These are phyloP conservation scores for Bathynomus jamesi DNA, from an alignment of 1,140 invertebrate genomes.

Conservation along the genomic window DNA sequence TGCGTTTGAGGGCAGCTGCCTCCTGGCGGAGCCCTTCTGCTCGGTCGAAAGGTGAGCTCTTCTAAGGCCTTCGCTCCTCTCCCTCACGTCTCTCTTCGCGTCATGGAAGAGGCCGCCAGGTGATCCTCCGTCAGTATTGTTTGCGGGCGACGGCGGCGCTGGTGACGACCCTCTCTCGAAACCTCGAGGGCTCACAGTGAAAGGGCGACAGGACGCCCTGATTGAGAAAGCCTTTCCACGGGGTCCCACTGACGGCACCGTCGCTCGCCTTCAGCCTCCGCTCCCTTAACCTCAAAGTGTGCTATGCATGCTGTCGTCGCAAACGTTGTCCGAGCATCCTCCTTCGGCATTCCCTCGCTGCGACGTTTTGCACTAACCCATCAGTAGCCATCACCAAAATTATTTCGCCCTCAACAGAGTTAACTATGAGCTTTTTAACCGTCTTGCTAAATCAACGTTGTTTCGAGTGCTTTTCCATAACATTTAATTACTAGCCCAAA, in stretches of 20 bases:
- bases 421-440: no score
- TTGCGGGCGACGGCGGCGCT: not conserved
- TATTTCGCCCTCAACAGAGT: no score
- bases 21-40: not conserved
- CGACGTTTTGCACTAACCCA: not conserved
- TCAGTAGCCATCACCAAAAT: not conserved
- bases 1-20: not conserved
- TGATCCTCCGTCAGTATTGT: not conserved
- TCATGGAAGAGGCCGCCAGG: not conserved
- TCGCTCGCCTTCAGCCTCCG: not conserved
- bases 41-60: not conserved
- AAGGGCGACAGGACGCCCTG: not conserved
- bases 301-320: not conserved
- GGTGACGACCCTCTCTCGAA: not conserved
- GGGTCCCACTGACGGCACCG: not conserved
- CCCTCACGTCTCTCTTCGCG: not conserved
- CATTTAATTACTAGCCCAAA: no score
- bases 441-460: no score
- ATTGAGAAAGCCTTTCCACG: not conserved
- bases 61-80: not conserved
- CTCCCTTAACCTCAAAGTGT: not conserved
- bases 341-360: not conserved
- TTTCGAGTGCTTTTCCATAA: no score
- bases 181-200: not conserved
- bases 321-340: not conserved